phyloP scores from a whole-genome alignment of 2,888 invertebrate genomes.

The Agriopis leucophaearia region DNA sequence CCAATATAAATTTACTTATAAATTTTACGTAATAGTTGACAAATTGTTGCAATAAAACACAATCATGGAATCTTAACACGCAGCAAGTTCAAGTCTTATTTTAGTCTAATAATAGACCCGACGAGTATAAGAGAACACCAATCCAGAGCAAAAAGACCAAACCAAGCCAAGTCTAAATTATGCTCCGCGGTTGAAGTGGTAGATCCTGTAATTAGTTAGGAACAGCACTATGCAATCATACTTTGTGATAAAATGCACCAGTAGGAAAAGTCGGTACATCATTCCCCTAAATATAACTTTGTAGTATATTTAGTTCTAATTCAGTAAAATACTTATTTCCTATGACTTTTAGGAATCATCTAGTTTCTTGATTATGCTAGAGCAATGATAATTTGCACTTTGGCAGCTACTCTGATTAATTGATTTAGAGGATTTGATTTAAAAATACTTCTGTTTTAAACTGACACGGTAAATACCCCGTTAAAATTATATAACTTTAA shows the following conservation, averaged over 20 bases:
- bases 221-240: conserved; percentile 49
- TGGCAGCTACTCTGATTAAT: no score
- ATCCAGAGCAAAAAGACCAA: conserved; percentile 48
- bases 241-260: conserved; percentile 1
- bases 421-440: no score
- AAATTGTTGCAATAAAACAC: neutral
- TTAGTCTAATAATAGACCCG: conserved; percentile 17
- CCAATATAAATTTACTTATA: neutral
- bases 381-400: no score
- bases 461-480: no score
- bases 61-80: neutral
- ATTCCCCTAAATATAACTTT: neutral
- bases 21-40: neutral
- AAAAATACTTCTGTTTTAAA: no score
- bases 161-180: conserved; percentile 52
- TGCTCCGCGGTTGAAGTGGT: conserved; percentile 53
- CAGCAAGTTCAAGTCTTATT: conserved; percentile 1
- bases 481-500: no score
- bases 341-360: no score
- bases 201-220: conserved; percentile 56
- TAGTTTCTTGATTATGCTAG: no score
- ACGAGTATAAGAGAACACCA: conserved; percentile 10
- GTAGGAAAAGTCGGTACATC: conserved; percentile 5
- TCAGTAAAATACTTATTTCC: no score
- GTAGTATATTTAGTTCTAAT: no score